Evolutionary conservation across 2,888 invertebrate species (phyloP).

Genomic region (Rambutsinella grinnellia): DNA sequence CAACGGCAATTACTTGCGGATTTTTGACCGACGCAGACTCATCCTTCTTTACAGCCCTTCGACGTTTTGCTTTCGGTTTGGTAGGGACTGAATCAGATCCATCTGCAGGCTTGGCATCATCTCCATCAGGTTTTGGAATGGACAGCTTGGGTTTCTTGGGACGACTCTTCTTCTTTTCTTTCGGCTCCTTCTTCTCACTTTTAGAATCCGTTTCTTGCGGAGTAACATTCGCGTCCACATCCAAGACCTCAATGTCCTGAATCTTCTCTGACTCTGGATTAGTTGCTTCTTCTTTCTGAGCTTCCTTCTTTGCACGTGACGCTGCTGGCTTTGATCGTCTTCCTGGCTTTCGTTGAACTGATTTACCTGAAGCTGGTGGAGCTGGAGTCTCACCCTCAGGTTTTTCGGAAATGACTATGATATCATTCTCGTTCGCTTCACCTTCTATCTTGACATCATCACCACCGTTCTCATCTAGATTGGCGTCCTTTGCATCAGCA

Average conservation of each 20-base stretch:
- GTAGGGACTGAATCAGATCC: too few relatives aligned
- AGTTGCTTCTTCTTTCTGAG: too few relatives aligned
- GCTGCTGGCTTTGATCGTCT: not conserved
- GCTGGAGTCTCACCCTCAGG: not conserved
- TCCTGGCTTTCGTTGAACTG: not conserved
- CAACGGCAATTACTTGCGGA: too few relatives aligned
- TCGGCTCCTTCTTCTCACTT: not conserved
- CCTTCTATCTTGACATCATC: not conserved
- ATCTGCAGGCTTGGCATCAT: too few relatives aligned
- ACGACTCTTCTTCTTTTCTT: conserved; percentile 1
- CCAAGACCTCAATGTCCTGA: not conserved
- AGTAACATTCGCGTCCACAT: not conserved
- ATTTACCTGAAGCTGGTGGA: not conserved
- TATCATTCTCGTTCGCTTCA: not conserved
- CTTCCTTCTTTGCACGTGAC: conserved; percentile 2
- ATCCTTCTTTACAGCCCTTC: too few relatives aligned
- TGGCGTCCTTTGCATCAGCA: not conserved
- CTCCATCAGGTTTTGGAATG: too few relatives aligned
- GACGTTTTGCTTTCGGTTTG: too few relatives aligned
- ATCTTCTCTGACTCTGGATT: not conserved
- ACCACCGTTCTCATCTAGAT: not conserved
- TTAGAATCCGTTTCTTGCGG: not conserved
- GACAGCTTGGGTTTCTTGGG: conserved; percentile 17
- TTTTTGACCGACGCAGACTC: too few relatives aligned
- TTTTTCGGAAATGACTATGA: not conserved